These are phyloP conservation scores for Orgyia antiqua DNA, from an alignment of 2,888 invertebrate genomes.

Conservation along the genomic window DNA sequence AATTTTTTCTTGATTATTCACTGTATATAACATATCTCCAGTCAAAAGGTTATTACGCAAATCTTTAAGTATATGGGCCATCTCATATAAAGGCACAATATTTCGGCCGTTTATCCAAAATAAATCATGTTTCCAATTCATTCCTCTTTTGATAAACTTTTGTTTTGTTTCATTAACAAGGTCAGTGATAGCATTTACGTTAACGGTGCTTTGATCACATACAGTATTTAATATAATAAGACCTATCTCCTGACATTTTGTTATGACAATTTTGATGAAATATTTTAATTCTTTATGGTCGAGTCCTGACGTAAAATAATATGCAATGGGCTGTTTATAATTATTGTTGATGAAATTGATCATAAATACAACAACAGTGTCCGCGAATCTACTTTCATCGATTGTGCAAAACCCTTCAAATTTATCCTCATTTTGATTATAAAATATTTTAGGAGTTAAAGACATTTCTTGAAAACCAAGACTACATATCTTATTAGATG, in stretches of 20 bases:
- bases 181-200: conserved; percentile 22
- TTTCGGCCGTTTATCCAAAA: conserved; percentile 8
- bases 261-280: conserved; percentile 14
- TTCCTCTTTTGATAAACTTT: conserved; percentile 9
- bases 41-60: conserved; percentile 22
- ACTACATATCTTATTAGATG: conserved; percentile 1
- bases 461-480: conserved; percentile 6
- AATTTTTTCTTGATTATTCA: conserved; percentile 13
- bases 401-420: neutral
- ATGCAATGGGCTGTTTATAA: conserved; percentile 25
- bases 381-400: conserved; percentile 1
- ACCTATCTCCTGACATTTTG: conserved; percentile 9
- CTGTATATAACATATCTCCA: conserved; percentile 16
- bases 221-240: conserved; percentile 16
- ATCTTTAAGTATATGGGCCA: conserved; percentile 26
- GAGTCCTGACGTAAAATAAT: conserved; percentile 21
- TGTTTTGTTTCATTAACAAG: conserved; percentile 17
- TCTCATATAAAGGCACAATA: conserved; percentile 24
- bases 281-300: conserved; percentile 18
- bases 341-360: conserved; percentile 19
- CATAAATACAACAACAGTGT: conserved; percentile 26
- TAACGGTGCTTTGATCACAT: conserved; percentile 25
- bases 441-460: conserved; percentile 1
- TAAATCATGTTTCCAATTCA: conserved; percentile 15
- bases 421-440: neutral